These are phyloP conservation scores for Podilymbus podiceps DNA, from an alignment of 2,113 vertebrate genomes.

Conservation along the genomic window DNA sequence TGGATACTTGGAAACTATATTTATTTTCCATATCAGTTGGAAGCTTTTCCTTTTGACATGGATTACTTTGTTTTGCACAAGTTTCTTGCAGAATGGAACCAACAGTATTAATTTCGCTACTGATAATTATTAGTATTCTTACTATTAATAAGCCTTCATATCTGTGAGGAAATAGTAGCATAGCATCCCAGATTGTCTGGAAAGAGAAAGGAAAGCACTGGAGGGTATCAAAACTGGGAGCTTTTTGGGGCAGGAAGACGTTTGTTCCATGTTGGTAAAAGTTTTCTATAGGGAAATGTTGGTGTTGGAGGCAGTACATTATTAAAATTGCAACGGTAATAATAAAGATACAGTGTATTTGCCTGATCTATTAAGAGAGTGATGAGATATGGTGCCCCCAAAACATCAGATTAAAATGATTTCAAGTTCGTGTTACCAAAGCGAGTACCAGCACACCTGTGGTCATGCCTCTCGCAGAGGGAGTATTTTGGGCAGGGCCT, in stretches of 20 bases:
- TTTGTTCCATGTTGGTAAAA: neutral
- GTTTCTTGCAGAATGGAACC: neutral
- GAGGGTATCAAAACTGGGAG: neutral
- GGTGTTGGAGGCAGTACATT: neutral
- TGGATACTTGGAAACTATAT: constrained; percentile 3
- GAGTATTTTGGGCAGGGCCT: neutral
- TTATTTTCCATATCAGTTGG: constrained; percentile 3
- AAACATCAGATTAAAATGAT: neutral
- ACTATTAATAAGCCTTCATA: neutral
- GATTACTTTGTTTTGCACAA: constrained; percentile 35
- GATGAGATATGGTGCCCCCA: neutral
- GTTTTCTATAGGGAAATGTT: neutral
- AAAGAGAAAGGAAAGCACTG: neutral
- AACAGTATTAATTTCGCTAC: neutral
- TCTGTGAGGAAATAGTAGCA: neutral
- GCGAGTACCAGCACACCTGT: neutral
- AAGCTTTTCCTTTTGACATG: neutral
- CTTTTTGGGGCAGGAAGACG: neutral
- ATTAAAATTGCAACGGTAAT: neutral
- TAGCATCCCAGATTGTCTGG: neutral
- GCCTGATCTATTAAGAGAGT: no score
- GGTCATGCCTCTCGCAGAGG: neutral
- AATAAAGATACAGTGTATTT: neutral
- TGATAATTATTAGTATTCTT: neutral
- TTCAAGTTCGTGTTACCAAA: accelerated